Conservation (phyloP, 2,888 invertebrate genomes). For the Pasiphila rectangulata region DNA sequence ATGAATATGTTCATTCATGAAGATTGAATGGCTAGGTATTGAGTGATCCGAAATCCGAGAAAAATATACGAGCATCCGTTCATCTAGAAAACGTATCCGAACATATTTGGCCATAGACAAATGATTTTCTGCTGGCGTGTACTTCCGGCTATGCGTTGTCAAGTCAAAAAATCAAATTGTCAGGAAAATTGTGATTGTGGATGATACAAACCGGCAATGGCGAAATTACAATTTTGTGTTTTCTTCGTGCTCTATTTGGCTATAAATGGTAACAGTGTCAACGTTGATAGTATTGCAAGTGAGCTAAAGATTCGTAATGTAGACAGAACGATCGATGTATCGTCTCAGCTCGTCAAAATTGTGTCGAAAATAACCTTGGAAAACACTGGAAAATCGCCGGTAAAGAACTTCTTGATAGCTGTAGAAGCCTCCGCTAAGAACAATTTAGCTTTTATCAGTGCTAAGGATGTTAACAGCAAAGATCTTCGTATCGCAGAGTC, state of each 20-base stretch:
- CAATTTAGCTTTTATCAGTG: conserved; percentile 88
- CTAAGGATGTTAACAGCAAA: conserved; percentile 82
- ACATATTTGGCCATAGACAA: conserved; percentile 16
- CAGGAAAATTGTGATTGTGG: conserved; percentile 10
- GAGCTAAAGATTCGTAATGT: conserved; percentile 88
- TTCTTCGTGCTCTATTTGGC: conserved; percentile 57
- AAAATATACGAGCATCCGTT: too few relatives aligned
- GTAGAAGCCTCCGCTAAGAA: conserved; percentile 83
- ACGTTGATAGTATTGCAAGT: conserved; percentile 73
- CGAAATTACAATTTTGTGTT: conserved; percentile 56
- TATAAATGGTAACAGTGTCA: conserved; percentile 53
- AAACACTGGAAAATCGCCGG: conserved; percentile 88
- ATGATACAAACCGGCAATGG: conserved; percentile 61
- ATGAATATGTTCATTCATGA: too few relatives aligned
- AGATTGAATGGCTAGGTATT: too few relatives aligned
- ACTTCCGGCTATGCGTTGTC: conserved; percentile 68
- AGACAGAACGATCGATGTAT: conserved; percentile 91
- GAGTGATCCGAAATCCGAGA: too few relatives aligned
- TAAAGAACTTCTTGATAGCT: conserved; percentile 85
- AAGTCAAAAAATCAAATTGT: conserved; percentile 29
- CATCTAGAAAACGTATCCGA: too few relatives aligned
- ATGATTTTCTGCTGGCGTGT: conserved; percentile 60
- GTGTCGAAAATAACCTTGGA: conserved; percentile 89
- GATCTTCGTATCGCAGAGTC: conserved; percentile 79
- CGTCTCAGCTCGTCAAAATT: conserved; percentile 94